Base-by-base conservation (phyloP, 2,113 vertebrate genomes). In the Scomber colias region DNA sequence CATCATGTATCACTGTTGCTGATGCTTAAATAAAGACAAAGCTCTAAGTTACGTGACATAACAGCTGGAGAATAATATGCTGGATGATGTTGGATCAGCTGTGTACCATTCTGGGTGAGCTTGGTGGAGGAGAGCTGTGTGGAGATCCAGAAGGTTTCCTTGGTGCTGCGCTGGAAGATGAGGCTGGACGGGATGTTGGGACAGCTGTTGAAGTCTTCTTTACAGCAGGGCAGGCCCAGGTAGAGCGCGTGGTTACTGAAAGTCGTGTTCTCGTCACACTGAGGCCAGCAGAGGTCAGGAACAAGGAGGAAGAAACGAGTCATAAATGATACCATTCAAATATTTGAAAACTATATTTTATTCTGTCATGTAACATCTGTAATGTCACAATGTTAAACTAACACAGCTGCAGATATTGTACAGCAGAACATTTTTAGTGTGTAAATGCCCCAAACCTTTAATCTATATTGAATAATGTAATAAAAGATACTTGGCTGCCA, bases 51-150 rank as follows among this genome's bases (percentile, higher is more conserved):
- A 40, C 9, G 9, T 40, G 24, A 24, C 8, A 9, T 7, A 7
- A 40, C 35, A 40, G 35, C 35, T 40, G 35, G 1, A 31, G 24
- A 56, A 4, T 14, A 6, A 15, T 15, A 30, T 16, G 14, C 8
- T 31, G 24, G 55, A 19, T 19, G 7, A 11, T 27, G n/a, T 11
- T 1, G n/a, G 5, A 31, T 46, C 24, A 2, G 35, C 46, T 12
- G 27, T 2, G 17, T 94, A 99, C 98, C 98, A 1, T 99, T 99
- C 94, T 99, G 98, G 0, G 98, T 99, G 81, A 99, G 96, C 92
- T 99, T 99, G 87, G 98, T 99, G 85, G 98, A 99, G 62, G 97
- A 99, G 8, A 99, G 97, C 90, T 99, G 97, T 0, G 97, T 99
- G 91, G 95, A 96, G 92, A 99, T 97, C 87, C 97, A 99, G 89